Evolutionary conservation across 2,888 invertebrate species (phyloP), one percentile per base, ranked within the genome.

Genomic region (Syrphus vitripennis): DNA sequence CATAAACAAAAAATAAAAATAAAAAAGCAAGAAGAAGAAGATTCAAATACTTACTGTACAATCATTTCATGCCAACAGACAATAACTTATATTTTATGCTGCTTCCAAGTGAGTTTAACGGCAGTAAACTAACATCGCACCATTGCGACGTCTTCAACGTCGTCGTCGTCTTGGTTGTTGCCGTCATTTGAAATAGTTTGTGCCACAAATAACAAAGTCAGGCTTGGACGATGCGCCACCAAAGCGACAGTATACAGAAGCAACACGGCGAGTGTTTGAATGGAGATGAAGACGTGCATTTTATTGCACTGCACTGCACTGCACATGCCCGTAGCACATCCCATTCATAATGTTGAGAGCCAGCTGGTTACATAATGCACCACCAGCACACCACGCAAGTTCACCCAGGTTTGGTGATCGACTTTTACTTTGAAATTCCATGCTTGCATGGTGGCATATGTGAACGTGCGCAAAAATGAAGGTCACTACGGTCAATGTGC

Each of bases 391-490:
- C 29, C 72, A 86, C 84, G 86, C 86, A 86, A 86, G 86, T 86
- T 86, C 86, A 82, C 70, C 74, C 70, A 69, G 69, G 77, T 78
- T 72, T 86, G 82, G 74, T 61, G 86, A 86, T 86, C 86, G 82
- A 86, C 86, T 86, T 86, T 86, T 86, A 86, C 86, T 86, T 82
- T 69, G 57, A 65, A 53, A 82, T 86, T 86, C 82, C 86, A 65
- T 21, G 53, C 37, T 26, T 63, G 31, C 65, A 59, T 53, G 77
- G 40, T 29, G 55, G 71, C 72, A 72, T n/a, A n/a, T 72, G 77
- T 78, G 74, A 82, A 78, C 59, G 77, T 78, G 77, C 69, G 57
- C 50, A 55, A n/a, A 61, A 72, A 42, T 78, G 86, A 86, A 86
- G 86, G 86, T 78, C 70, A 82, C 19, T 63, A 59, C 69, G 81